Base-by-base conservation (phyloP, 2,113 vertebrate species). In the Dendrocopos noguchii region DNA sequence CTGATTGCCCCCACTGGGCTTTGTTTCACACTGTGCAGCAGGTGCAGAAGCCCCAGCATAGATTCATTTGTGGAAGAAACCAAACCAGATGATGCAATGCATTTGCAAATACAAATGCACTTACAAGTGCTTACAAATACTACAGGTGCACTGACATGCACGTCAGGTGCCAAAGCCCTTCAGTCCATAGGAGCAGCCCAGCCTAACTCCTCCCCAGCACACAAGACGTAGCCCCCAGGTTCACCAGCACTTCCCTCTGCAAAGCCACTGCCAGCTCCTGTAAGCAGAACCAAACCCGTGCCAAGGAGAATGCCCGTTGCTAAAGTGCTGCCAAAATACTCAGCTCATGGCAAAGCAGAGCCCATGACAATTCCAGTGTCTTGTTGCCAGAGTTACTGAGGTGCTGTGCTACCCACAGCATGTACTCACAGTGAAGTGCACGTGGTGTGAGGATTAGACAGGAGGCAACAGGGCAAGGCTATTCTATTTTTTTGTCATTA, bases 181-280 rank as follows among this genome's bases (percentile, higher is more conserved):
- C 76, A 34, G 71, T 10, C 29, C 53, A 16, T 15, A 71, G 29
- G 39, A 64, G 10, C 27, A 78, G 65, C 15, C 14, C 63, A 68
- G 63, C 1, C 2, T 7, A 34, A 56, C 7, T 28, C 47, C 16
- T 81, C 11, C 11, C 20, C 0, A 1, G 31, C 53, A 68, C 12
- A 22, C 2, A 1, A 2, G 1, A n/a, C 2, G 4, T 28, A 20
- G 7, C 22, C 7, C 4, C 72, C n/a, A 12, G 17, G 15, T 9
- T 76, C 81, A n/a, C 34, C 20, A 46, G 33, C 22, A 4, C 15
- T 25, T 67, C 20, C n/a, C 20, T 74, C 64, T 57, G 47, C 24
- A 42, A 64, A 80, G 53, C 61, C n/a, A 15, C 52, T 53, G 55
- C n/a, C 53, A 53, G 61, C 36, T 68, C 6, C 77, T 61, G 42